Evolutionary conservation across 2,113 vertebrate species (phyloP).

Genomic region (Phalacrocorax carbo): DNA sequence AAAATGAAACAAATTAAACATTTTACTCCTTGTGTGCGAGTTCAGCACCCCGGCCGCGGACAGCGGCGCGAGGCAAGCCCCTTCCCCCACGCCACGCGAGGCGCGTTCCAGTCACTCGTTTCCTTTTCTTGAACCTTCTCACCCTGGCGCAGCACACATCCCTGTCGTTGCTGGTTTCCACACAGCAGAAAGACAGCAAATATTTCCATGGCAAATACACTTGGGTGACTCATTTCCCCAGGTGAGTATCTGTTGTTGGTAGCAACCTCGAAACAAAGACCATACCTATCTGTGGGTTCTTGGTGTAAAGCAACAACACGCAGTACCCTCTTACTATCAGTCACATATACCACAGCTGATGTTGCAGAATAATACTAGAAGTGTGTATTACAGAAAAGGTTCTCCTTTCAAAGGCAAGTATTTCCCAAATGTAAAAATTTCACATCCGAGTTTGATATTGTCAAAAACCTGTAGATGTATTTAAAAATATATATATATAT

Average conservation of each 20-base stretch:
- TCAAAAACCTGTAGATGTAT: background rate
- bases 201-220: background rate
- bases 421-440: background rate
- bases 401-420: background rate
- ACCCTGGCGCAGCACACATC: background rate
- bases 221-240: background rate
- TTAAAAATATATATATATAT: background rate
- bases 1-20: accelerated
- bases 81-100: accelerated
- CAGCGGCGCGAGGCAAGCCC: background rate
- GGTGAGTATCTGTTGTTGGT: background rate
- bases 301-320: background rate
- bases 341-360: accelerated
- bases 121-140: background rate
- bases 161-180: background rate
- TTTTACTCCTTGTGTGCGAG: background rate
- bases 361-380: background rate
- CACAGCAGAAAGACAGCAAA: background rate
- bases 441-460: background rate
- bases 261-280: background rate
- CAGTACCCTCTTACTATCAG: background rate
- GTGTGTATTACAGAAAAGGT: background rate
- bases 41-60: background rate
- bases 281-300: background rate
- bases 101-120: background rate